Conservation (phyloP, 2,888 invertebrate species). For the Selenia dentaria region DNA sequence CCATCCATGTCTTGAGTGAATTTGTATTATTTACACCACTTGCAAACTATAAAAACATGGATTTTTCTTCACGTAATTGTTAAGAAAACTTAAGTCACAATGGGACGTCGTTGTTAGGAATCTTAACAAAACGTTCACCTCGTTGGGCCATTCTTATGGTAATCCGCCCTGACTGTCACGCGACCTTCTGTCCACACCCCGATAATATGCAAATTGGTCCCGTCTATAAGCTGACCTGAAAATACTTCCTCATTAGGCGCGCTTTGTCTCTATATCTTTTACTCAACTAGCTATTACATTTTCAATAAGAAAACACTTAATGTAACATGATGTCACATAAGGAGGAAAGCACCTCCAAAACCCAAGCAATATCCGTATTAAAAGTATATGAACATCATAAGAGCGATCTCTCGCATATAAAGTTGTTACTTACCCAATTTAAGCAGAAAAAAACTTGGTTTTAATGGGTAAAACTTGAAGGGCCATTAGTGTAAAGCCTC, state of each 20-base stretch:
- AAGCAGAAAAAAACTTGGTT: constrained; percentile 51
- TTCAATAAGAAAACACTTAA: no score
- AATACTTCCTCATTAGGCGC: constrained; percentile 70
- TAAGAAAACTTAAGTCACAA: constrained; percentile 60
- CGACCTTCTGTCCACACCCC: constrained; percentile 78
- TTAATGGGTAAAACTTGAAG: constrained; percentile 68
- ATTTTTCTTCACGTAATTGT: constrained; percentile 50
- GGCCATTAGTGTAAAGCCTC: constrained; percentile 72
- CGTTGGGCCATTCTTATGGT: constrained; percentile 78
- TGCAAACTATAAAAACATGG: no score
- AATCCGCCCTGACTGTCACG: constrained; percentile 74
- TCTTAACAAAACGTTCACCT: constrained; percentile 74
- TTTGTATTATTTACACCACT: no score
- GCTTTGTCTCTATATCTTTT: constrained; percentile 53
- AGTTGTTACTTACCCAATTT: constrained; percentile 45
- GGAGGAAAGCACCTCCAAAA: no score
- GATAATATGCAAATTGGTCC: constrained; percentile 79
- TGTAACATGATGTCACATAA: no score
- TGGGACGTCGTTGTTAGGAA: constrained; percentile 57
- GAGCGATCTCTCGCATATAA: constrained; percentile 27
- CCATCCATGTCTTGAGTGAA: no score
- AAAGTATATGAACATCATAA: constrained; percentile 23
- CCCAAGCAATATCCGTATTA: no score
- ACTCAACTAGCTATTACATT: no score
- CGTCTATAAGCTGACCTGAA: constrained; percentile 75